phyloP scores from a whole-genome alignment of 2,113 vertebrate species.

The Amphiprion ocellaris region DNA sequence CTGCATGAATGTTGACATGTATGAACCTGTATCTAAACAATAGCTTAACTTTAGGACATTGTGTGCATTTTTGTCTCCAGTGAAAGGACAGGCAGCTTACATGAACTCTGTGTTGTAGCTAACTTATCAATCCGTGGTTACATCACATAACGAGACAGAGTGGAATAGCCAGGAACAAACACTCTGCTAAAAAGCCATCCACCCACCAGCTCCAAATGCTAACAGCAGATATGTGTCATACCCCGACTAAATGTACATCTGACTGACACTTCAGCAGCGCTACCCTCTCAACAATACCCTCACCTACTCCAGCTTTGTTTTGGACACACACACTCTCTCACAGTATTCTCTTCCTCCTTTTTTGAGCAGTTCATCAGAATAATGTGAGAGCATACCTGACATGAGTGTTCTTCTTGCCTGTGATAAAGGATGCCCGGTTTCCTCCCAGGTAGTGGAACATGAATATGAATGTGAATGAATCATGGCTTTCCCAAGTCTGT shows the following conservation, averaged over 20 bases:
- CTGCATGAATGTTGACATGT: neutral
- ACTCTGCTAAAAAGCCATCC: conserved; percentile 39
- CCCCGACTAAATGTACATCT: conserved; percentile 1
- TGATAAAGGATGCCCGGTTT: conserved; percentile 44
- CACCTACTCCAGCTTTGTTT: neutral
- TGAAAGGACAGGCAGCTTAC: neutral
- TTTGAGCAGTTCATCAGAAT: conserved; percentile 52
- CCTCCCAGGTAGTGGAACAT: conserved; percentile 31
- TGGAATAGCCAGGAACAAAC: conserved; percentile 33
- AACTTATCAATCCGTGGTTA: conserved; percentile 40
- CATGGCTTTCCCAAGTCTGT: conserved; percentile 28
- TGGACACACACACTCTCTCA: conserved; percentile 2
- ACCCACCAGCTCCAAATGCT: conserved; percentile 20
- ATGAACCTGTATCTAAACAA: neutral
- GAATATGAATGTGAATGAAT: conserved; percentile 60
- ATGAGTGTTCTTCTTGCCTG: conserved; percentile 35
- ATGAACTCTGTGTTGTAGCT: conserved; percentile 16
- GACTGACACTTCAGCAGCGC: conserved; percentile 36
- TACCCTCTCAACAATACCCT: conserved; percentile 3
- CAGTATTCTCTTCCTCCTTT: conserved; percentile 22
- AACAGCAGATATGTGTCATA: conserved; percentile 47
- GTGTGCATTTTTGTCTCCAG: neutral
- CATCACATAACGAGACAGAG: conserved; percentile 31
- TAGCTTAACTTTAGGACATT: neutral
- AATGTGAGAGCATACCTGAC: conserved; percentile 37